These are phyloP conservation scores for Euthynnus affinis DNA, from an alignment of 2,797 vertebrate species.

Conservation along the genomic window DNA sequence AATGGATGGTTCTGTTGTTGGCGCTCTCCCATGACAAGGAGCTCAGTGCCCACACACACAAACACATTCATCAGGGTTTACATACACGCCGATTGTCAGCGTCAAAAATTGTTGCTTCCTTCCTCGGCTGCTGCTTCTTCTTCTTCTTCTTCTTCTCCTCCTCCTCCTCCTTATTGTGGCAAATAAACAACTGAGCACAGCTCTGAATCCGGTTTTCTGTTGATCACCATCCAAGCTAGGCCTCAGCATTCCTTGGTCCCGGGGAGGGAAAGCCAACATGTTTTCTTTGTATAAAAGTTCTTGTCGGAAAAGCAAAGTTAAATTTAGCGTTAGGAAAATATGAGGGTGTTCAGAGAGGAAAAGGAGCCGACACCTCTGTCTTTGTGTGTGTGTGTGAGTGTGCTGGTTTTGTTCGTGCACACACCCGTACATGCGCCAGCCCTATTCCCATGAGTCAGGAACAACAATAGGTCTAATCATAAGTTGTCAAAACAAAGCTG, in stretches of 20 bases:
- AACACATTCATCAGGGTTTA: background rate
- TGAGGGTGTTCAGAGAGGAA: conserved; percentile 43
- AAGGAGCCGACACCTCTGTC: conserved; percentile 35
- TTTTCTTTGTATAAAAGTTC: conserved; percentile 55
- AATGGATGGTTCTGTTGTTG: background rate
- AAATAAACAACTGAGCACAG: conserved; percentile 1
- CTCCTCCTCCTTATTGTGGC: background rate
- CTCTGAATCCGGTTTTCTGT: conserved; percentile 22
- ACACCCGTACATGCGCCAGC: background rate
- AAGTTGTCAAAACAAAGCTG: conserved; percentile 15
- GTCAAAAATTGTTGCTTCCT: conserved; percentile 1
- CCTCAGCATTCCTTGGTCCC: conserved; percentile 52
- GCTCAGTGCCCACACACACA: background rate
- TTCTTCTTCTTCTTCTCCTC: no score
- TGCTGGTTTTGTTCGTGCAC: background rate
- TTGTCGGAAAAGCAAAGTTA: conserved; percentile 58
- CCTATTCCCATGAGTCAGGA: conserved; percentile 19
- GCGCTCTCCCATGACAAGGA: conserved; percentile 31
- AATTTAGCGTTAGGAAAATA: conserved; percentile 67
- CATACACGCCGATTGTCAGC: background rate
- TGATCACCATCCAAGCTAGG: conserved; percentile 23
- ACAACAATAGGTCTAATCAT: conserved; percentile 8
- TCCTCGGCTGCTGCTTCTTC: background rate
- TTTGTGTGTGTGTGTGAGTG: conserved; percentile 13
- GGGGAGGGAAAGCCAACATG: conserved; percentile 43